Evolutionary conservation across 1,140 invertebrate genomes (phyloP), one percentile per base, ranked within the genome.

Genomic region (Drosophila pseudoobscura): DNA sequence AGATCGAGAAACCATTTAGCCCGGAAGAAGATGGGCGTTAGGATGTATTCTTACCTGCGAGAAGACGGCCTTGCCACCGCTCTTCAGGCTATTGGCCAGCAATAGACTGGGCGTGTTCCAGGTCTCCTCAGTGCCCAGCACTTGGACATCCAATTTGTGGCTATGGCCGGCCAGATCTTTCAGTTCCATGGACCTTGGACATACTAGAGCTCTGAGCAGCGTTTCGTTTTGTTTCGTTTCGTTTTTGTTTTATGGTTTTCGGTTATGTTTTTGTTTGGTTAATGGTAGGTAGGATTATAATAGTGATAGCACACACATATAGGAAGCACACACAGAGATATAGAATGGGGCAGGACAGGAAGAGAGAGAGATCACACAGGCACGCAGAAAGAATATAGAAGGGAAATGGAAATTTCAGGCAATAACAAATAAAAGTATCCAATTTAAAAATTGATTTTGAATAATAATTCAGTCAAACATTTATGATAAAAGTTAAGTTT

Each of bases 81-180:
- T 94, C 41, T 91, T 93, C 8, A 93, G 90, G 60, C 95, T 93
- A 17, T 92, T 94, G 1, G 96, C 96, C 24, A 96, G 92, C 50
- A 97, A 92, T 50, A 97, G 93, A 66, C 96, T 96, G 1, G 96
- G 96, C 3, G 96, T 97, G 39, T 96, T 95, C 95, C 96, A 96
- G 0, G 96, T 96, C 89, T 97, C 96, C 82, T 97, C 96, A 0
- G 94, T 95, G 0, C 96, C 96, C 31, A 97, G 90, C 13, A 96
- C 94, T 84, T 95, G 94, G 1, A 97, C 94, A 47, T 95, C 93
- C 51, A 97, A 92, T 39, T 94, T 94, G 78, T 96, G 95, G 11
- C 92, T 92, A 35, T 94, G 94, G 1, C 95, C 95, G 22, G 92
- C 92, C 61, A 95, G 93, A 87, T 96, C 95, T 41, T 90, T 90